Base-by-base conservation (phyloP, 2,113 vertebrate species). In the Bubalus kerabau region DNA sequence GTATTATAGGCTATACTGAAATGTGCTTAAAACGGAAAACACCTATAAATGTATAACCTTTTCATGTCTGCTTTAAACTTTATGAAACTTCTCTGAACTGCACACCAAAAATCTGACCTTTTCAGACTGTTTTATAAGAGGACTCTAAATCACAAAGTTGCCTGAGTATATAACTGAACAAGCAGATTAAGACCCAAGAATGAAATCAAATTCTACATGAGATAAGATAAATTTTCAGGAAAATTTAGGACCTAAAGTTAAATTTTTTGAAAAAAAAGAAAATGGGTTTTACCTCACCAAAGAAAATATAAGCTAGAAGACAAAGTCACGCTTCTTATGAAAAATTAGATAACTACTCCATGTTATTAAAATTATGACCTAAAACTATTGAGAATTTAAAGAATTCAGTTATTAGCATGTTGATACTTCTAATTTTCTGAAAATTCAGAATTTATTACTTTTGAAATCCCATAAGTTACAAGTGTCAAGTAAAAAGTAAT, bases 31-130 rank as follows among this genome's bases (percentile, higher is more conserved):
- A 92, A 87, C 6, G 86, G 48, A 86, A 23, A 95, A 26, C 3
- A 48, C 62, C 17, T 90, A 80, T 64, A 94, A 90, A 59, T n/a
- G 2, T 67, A 83, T 50, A 59, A 74, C 15, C 21, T 87, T 95
- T 90, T 67, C 60, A 80, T 30, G n/a, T 91, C 90, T 71, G 54
- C 28, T 91, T 88, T 95, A 89, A 91, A 89, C 5, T 86, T 97
- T 52, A 57, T 57, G 16, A 78, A 92, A 85, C 13, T 96, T 46
- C 56, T 81, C 21, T 52, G 24, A 85, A 28, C 52, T 59, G 2
- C 6, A 54, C 48, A 67, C 28, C 28, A 86, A 95, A 91, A 82
- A 19, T 62, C 11, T 50, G 36, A 32, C 11, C 48, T 90, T 91
- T 62, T 71, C 52, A 54, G 46, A 81, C 46, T 30, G 30, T 94